Evolutionary conservation across 2,888 invertebrate species (phyloP), one percentile per base, ranked within the genome.

Genomic region (Euplagia quadripunctaria): DNA sequence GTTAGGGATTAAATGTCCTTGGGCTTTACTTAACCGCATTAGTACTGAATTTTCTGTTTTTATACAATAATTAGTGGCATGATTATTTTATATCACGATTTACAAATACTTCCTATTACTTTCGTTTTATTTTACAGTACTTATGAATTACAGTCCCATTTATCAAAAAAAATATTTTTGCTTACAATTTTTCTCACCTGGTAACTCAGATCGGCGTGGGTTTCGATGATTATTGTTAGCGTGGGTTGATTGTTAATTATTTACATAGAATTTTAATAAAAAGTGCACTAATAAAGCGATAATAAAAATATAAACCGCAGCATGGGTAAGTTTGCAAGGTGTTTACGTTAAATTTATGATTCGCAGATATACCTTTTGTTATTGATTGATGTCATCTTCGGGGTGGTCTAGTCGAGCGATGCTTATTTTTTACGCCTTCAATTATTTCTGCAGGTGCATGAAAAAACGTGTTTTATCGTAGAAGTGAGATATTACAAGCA

Each of bases 171-270:
- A 3, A 17, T 68, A 46, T 46, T 46, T 1, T 46, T 9, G 0
- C 9, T 8, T 46, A 46, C 43, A 46, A 46, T 46, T 46, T 8
- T 85, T 85, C 85, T 88, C 77, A 72, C 11, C 79, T 89, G 91
- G 93, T 93, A 95, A 92, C 92, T 90, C 90, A 88, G 84, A 87
- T 92, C 92, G 93, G 95, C 95, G 95, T 95, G 94, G 95, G 95
- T 94, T 91, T 89, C 86, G 84, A 87, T 90, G 88, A 81, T 84
- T 88, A 88, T 89, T 92, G 92, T 91, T 94, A 87, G 95, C 95
- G 95, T 94, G 94, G 94, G 94, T 93, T 89, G 88, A 87, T 86
- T 85, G 87, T 86, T 86, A 90, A 86, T 87, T 87, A 88, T 87
- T 88, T 86, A 86, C 83, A 82, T 79, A 77, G 76, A 82, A 80